These are phyloP conservation scores for Gulo gulo DNA, from an alignment of 2,113 vertebrate genomes.

Conservation along the genomic window DNA sequence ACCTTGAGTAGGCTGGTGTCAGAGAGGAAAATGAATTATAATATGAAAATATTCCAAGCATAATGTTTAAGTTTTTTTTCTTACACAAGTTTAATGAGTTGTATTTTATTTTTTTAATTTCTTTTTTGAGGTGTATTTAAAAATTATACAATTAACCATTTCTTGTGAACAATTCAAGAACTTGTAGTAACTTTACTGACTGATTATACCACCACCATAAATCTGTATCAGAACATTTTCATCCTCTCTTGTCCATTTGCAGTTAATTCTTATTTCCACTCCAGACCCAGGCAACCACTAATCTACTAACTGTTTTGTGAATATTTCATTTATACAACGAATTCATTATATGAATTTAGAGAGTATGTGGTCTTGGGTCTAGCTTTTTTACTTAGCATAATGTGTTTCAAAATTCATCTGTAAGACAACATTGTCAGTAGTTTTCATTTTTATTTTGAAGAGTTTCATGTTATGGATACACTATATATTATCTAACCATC, in stretches of 20 bases:
- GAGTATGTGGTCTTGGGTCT: neutral
- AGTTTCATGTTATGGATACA: neutral
- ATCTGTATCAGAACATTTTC: neutral
- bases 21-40: neutral
- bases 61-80: neutral
- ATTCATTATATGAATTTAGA: neutral
- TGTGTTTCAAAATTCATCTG: neutral
- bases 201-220: neutral
- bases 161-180: neutral
- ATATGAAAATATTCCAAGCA: neutral
- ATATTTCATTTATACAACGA: neutral
- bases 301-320: neutral
- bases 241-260: neutral
- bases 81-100: neutral
- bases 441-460: neutral
- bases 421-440: neutral
- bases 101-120: neutral
- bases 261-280: neutral
- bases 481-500: neutral
- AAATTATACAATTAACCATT: neutral
- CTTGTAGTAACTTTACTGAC: neutral
- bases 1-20: neutral
- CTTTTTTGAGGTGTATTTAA: too few species aligned
- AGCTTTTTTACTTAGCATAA: neutral
- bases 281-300: neutral